These are phyloP conservation scores for Drosophila erecta DNA, from an alignment of 1,140 invertebrate species.

Conservation along the genomic window DNA sequence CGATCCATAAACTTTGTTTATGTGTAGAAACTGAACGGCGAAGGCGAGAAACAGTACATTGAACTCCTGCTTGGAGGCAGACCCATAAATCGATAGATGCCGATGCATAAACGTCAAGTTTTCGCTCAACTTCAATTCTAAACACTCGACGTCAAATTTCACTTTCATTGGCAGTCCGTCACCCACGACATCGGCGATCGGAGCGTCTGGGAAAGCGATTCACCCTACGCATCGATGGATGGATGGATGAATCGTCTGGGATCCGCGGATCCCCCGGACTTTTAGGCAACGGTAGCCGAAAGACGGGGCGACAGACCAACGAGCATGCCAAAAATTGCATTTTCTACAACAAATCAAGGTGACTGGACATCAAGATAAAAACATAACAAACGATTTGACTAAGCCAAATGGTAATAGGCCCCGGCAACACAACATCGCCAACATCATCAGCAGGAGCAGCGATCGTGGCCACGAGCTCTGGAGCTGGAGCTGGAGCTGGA, in stretches of 20 bases:
- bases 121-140: slow-evolving; percentile 68
- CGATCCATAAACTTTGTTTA: neutral
- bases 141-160: slow-evolving; percentile 42
- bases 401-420: slow-evolving; percentile 81
- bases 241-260: slow-evolving; percentile 10
- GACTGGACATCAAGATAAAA: slow-evolving; percentile 84
- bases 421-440: slow-evolving; percentile 45
- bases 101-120: slow-evolving; percentile 32
- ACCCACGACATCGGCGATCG: slow-evolving; percentile 34
- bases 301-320: slow-evolving; percentile 35
- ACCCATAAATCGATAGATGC: slow-evolving; percentile 72
- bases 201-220: slow-evolving; percentile 53
- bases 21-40: neutral
- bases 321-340: slow-evolving; percentile 79
- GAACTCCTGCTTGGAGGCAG: slow-evolving; percentile 46
- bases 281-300: slow-evolving; percentile 45
- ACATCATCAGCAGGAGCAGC: slow-evolving; percentile 43
- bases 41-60: slow-evolving; percentile 35
- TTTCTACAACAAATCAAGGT: slow-evolving; percentile 83
- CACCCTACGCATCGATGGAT: slow-evolving; percentile 62
- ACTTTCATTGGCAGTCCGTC: slow-evolving; percentile 69
- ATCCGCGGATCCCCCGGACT: slow-evolving; percentile 7
- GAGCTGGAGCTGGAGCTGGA: slow-evolving; percentile 13
- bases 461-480: slow-evolving; percentile 25
- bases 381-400: slow-evolving; percentile 83